Base-by-base conservation (phyloP, 2,888 invertebrate species). In the Erebia epiphron region DNA sequence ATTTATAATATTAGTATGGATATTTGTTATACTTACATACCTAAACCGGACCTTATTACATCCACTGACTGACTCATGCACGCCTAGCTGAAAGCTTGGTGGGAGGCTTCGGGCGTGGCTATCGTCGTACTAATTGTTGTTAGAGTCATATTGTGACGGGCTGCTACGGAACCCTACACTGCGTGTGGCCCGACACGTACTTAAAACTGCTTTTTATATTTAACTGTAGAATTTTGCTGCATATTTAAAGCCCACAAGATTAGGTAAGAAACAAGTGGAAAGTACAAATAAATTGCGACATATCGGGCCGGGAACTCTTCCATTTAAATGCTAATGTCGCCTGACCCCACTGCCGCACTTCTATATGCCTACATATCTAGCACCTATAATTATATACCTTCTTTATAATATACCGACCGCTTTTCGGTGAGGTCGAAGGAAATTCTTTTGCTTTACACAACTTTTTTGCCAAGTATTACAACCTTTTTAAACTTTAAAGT, bases 321-420 rank as follows among this genome's bases (percentile, higher is more conserved):
- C 46, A 67, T 67, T 67, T 67, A 67, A 58, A 67, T 58, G 67
- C 57, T 67, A 58, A 67, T 58, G 56, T 41, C 65, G 16, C 56
- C 41, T 43, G 66, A 57, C 46, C 57, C 46, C n/a, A 57, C n/a
- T 21, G 14, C 21, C 43, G 11, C 62, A 10, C 60, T 41, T 14
- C 60, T 41, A 18, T 61, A 46, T 21, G 49, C 46, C 46, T 21
- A 21, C 43, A 18, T 61, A 61, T 54, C 54, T 54, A 18, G 54
- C 18, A 54, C 10, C 9, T 43, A 16, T 50, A 50, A 50, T 50
- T 50, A 50, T 50, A n/a, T 56, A 13, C 21, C 21, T 56, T 13
- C 56, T 21, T 9, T 52, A 21, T 16, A 16, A 1, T 7, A 41
- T 14, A n/a, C 9, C 46, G 61, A 61, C 61, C 43, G 61, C 61